Base-by-base conservation (phyloP, 2,888 invertebrate species). In the Agrotis puta region DNA sequence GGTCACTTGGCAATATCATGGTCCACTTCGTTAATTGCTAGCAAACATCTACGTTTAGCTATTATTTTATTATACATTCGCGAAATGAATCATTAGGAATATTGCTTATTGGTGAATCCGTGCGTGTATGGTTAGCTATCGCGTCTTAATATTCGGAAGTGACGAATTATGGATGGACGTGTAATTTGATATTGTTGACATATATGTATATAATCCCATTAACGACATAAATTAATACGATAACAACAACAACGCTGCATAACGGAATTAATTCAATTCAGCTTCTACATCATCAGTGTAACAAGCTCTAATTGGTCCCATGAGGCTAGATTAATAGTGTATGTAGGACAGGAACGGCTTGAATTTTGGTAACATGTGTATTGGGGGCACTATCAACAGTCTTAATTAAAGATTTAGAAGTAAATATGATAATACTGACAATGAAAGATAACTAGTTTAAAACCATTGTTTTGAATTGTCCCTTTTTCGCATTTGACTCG, bases 221-320 rank as follows among this genome's bases (percentile, higher is more conserved):
- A 33, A 43, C 24, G 16, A 20, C 50, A 47, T 39, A 33, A 16
- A 61, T 62, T 22, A 16, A 43, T 43, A 27, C 7, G 14, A 22
- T 47, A 45, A 16, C 22, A n/a, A 20, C 20, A 20, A 61, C 24
- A 33, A 47, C 45, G 56, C 33, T 54, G 27, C 27, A 53, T 53
- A 24, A 51, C 18, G 33, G 24, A 68, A 48, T 47, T n/a, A 54
- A 74, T 74, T 74, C 13, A 3, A 16, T 67, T 53, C 2, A 20
- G 57, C 16, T 63, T 47, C 43, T 45, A 33, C 33, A 39, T 51
- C 57, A 47, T 48, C 27, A 39, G 43, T 57, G 9, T 50, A 54
- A 71, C 53, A 59, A 54, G 63, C 27, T 64, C 50, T 54, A 80
- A 73, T 74, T 80, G 27, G 50, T 68, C 61, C 13, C 56, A 53